phyloP scores from a whole-genome alignment of 2,888 invertebrate species.

The Leucoptera coffeella region DNA sequence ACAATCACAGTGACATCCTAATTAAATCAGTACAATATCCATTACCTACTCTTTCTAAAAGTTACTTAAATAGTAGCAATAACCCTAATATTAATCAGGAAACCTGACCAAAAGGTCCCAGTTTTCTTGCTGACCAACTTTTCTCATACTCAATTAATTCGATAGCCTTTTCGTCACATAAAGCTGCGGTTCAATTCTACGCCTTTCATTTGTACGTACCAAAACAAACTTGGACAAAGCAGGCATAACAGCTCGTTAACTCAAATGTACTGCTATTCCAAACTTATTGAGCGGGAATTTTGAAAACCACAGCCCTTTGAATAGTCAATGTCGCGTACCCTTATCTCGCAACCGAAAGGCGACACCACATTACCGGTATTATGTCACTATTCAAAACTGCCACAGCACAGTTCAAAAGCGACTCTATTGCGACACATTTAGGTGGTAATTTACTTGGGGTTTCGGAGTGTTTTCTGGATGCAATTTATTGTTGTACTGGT shows the following conservation, averaged over 20 bases:
- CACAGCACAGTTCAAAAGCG: constrained; percentile 11
- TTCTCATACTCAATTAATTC: too few relatives aligned
- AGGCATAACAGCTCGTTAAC: constrained; percentile 14
- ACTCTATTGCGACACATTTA: constrained; percentile 20
- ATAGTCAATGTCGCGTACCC: constrained; percentile 53
- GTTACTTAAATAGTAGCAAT: constrained; percentile 25
- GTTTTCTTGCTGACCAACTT: too few relatives aligned
- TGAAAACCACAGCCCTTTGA: constrained; percentile 52
- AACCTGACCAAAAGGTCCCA: too few relatives aligned
- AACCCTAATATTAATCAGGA: not conserved
- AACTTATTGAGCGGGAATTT: constrained; percentile 51
- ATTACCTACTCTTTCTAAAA: too few relatives aligned
- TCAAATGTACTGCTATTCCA: constrained; percentile 31
- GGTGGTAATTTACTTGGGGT: constrained; percentile 27
- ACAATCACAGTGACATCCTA: too few relatives aligned
- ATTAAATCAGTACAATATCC: too few relatives aligned
- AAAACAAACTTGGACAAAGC: too few relatives aligned
- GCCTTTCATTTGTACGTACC: too few relatives aligned
- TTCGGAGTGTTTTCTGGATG: constrained; percentile 43
- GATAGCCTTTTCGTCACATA: too few relatives aligned
- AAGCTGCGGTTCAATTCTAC: too few relatives aligned
- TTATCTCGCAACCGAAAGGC: constrained; percentile 51
- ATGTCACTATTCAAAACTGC: constrained; percentile 24
- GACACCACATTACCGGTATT: constrained; percentile 53
- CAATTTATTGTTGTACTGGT: constrained; percentile 54